Base-by-base conservation (phyloP, 2,888 invertebrate genomes). In the Aromia moschata region DNA sequence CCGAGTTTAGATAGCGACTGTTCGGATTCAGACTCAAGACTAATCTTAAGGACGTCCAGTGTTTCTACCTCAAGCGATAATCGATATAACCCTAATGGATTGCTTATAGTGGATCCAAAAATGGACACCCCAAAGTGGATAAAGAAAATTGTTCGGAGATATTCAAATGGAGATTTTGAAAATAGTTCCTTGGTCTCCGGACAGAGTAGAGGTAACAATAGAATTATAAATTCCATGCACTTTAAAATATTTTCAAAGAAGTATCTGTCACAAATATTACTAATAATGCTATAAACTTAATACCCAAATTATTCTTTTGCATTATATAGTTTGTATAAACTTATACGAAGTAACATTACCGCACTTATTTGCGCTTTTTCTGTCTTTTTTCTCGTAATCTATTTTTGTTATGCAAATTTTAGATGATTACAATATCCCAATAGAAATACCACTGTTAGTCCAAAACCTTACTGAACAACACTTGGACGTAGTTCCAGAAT, bases 391-490 rank as follows among this genome's bases (percentile, higher is more conserved):
- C n/a, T n/a, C n/a, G n/a, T n/a, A n/a, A n/a, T n/a, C n/a, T n/a
- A n/a, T n/a, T n/a, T n/a, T n/a, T n/a, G n/a, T n/a, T 25, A 5
- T 25, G 25, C 25, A 25, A 10, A 2, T 33, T 11, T 33, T 58
- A 81, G 81, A 81, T 70, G 81, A 81, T 61, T 80, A 79, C 64
- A 81, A 80, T 69, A 77, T 80, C 59, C 80, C 80, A 31, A 80
- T 81, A 38, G 81, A 81, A 70, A 77, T 81, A 56, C 81, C 81
- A 11, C 61, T 80, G 41, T 62, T 80, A 36, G 80, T 80, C 36
- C 80, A 81, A 65, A 79, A 78, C 15, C 64, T 79, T 49, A 76
- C 76, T 53, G 81, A 80, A 52, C 80, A 80, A 65, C 79, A 79
- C 46, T 72, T 80, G 31, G 81, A 81, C 61, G 69, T 78, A 12